Conservation (phyloP, 1,140 invertebrate genomes). For the Drosophila ironensis region DNA sequence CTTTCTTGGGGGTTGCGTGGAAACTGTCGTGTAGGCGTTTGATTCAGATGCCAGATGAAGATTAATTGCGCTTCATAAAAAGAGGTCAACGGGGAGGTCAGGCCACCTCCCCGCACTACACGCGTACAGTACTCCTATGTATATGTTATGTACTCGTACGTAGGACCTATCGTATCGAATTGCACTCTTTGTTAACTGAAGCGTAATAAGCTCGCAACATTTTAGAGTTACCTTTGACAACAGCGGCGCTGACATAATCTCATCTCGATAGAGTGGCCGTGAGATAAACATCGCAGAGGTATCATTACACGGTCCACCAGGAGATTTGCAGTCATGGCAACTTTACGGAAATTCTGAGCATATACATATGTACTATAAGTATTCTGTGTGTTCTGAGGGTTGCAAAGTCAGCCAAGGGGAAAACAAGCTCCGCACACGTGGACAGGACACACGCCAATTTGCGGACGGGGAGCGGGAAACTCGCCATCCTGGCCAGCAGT, state of each 20-base stretch:
- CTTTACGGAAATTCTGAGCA: neutral
- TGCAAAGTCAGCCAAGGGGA: conserved; percentile 55
- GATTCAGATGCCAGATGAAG: conserved; percentile 65
- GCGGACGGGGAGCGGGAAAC: conserved; percentile 6
- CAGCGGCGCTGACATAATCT: conserved; percentile 58
- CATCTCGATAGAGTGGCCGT: conserved; percentile 35
- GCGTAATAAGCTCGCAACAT: conserved; percentile 61
- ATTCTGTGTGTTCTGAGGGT: conserved; percentile 7
- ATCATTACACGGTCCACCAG: conserved; percentile 43
- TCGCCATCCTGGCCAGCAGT: conserved; percentile 44
- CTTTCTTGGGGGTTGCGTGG: conserved; percentile 14
- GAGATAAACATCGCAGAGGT: conserved; percentile 64
- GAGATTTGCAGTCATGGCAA: conserved; percentile 61
- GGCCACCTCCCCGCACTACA: neutral
- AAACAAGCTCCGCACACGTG: conserved; percentile 69
- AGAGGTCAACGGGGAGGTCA: conserved; percentile 57
- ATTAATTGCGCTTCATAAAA: conserved; percentile 68
- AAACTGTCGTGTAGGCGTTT: conserved; percentile 50
- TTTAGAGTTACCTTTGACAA: conserved; percentile 56
- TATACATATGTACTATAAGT: neutral
- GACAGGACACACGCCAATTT: conserved; percentile 40
- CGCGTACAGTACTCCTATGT: too few species aligned
- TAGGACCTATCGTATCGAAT: conserved; percentile 30
- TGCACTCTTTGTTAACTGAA: conserved; percentile 44
- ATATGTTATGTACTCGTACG: neutral